Percentiles rank a stretch among this genome's conserved stretches.
phyloP scores from a whole-genome alignment of 2,113 vertebrate genomes.

The Psophia crepitans region DNA sequence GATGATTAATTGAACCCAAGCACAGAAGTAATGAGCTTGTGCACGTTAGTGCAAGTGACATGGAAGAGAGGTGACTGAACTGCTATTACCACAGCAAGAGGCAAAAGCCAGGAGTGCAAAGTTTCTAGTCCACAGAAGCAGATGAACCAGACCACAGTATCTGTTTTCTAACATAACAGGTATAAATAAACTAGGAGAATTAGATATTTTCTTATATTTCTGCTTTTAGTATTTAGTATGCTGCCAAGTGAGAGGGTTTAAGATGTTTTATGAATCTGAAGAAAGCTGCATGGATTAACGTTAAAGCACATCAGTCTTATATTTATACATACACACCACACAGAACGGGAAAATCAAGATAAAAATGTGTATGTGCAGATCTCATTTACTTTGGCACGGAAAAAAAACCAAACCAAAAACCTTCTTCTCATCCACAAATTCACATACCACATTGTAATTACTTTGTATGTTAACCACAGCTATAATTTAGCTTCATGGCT shows the following conservation, averaged over 20 bases:
- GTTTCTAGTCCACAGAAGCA: neutral
- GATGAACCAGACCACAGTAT: neutral
- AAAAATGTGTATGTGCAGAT: neutral
- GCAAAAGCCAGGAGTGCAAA: neutral
- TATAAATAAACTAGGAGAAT: neutral
- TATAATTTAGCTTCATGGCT: neutral
- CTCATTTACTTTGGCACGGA: neutral
- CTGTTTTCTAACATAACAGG: neutral
- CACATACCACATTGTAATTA: neutral
- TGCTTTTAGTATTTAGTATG: neutral
- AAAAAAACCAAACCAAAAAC: neutral
- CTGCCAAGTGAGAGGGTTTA: neutral
- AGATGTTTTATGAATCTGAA: neutral
- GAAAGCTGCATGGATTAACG: neutral
- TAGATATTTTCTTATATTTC: neutral
- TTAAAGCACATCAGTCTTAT: neutral
- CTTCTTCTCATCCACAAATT: neutral
- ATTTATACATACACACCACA: neutral
- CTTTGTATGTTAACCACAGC: neutral
- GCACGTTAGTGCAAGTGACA: fast-evolving
- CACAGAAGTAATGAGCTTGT: neutral
- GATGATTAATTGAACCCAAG: neutral
- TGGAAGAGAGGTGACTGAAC: neutral
- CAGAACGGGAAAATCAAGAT: neutral
- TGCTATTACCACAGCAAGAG: neutral